phyloP scores from a whole-genome alignment of 2,888 invertebrate species.

The Anarsia innoxiella region DNA sequence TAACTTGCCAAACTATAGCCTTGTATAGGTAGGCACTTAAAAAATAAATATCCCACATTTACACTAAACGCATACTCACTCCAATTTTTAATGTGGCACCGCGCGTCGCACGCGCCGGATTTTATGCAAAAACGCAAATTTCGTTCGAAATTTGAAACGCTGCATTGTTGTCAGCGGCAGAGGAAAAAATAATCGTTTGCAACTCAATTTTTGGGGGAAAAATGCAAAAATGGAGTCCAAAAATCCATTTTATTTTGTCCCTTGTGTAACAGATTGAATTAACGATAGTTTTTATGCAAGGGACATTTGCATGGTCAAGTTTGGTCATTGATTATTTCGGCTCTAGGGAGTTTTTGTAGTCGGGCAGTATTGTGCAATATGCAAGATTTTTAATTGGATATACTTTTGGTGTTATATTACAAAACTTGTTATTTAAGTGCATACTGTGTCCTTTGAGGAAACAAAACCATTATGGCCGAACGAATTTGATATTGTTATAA shows the following conservation, averaged over 20 bases:
- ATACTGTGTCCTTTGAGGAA: too few relatives aligned
- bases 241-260: constrained; percentile 27
- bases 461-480: too few relatives aligned
- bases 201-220: constrained; percentile 60
- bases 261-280: constrained; percentile 51
- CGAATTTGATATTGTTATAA: too few relatives aligned
- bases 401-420: too few relatives aligned
- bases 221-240: constrained; percentile 29
- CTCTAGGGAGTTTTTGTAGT: too few relatives aligned
- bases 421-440: too few relatives aligned
- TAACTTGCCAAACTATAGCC: too few relatives aligned
- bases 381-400: too few relatives aligned
- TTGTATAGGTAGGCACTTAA: too few relatives aligned
- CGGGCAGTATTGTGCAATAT: too few relatives aligned
- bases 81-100: constrained; percentile 37
- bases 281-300: constrained; percentile 64
- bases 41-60: not conserved
- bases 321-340: constrained; percentile 6
- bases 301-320: constrained; percentile 53
- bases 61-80: constrained; percentile 28
- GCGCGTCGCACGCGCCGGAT: constrained; percentile 57
- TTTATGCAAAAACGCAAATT: constrained; percentile 76
- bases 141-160: constrained; percentile 73
- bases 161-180: constrained; percentile 51
- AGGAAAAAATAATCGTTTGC: constrained; percentile 68